Percentiles rank a stretch among this genome's conserved stretches.
phyloP scores from a whole-genome alignment of 2,113 vertebrate species.

The Ctenomys sociabilis region DNA sequence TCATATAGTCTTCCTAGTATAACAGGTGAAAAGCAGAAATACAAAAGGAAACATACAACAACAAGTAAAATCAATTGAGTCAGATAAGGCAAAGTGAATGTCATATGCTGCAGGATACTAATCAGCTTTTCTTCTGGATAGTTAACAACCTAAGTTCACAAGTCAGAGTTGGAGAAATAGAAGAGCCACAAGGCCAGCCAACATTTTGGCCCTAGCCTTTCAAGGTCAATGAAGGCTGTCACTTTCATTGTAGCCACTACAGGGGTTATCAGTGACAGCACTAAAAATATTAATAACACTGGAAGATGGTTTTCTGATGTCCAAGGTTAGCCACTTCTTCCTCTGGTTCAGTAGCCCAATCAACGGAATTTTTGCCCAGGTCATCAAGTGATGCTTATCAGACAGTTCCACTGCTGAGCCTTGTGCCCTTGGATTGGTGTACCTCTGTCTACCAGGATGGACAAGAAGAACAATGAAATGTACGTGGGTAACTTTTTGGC shows the following conservation, averaged over 20 bases:
- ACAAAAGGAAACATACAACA: no score
- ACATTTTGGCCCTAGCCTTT: no score
- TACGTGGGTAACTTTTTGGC: background rate
- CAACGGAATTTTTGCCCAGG: background rate
- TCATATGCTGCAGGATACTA: no score
- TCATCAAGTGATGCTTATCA: background rate
- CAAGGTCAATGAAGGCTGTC: no score
- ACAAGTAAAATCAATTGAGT: no score
- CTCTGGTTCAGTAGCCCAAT: background rate
- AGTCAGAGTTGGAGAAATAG: no score
- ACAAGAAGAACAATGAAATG: background rate
- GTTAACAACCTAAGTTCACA: no score
- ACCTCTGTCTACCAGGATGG: background rate
- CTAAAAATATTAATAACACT: constrained; percentile 26
- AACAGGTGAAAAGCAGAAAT: no score
- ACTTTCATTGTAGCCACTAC: constrained; percentile 35
- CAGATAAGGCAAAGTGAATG: no score
- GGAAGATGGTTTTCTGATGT: background rate
- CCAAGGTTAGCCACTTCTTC: background rate
- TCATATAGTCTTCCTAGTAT: no score
- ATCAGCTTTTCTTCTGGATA: no score
- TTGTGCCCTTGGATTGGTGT: background rate
- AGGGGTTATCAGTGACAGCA: background rate
- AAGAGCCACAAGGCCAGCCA: no score
- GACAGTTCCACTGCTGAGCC: background rate